A percentile compares a stretch with the other conserved stretches of the same genome.
phyloP scores from a whole-genome alignment of 2,888 invertebrate species.

The Pseudeuparius sepicola region DNA sequence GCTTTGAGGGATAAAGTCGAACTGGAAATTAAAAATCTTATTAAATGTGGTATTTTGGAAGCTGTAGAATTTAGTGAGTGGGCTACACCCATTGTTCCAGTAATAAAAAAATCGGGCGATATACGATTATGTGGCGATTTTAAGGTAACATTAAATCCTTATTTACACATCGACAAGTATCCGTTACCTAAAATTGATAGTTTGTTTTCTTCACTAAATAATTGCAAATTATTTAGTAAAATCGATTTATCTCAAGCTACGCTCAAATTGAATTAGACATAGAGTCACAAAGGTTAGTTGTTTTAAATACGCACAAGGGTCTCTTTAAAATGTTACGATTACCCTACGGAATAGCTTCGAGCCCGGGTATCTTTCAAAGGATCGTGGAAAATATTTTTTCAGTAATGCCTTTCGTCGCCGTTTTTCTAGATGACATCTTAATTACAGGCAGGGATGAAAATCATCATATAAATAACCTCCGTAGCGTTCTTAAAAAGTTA shows the following conservation, averaged over 20 bases:
- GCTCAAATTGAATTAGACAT: slow-evolving; percentile 16
- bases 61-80: neutral
- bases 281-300: slow-evolving; percentile 10
- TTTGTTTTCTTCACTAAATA: neutral
- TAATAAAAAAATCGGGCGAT: neutral
- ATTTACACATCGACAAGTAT: slow-evolving; percentile 16
- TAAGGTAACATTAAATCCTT: slow-evolving; percentile 15
- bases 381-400: slow-evolving; percentile 18
- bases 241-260: slow-evolving; percentile 20
- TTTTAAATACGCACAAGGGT: slow-evolving; percentile 19
- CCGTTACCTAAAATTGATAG: slow-evolving; percentile 19
- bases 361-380: slow-evolving; percentile 18
- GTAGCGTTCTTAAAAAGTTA: no score
- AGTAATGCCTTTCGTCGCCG: slow-evolving; percentile 12
- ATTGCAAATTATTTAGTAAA: slow-evolving; percentile 16
- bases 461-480: neutral
- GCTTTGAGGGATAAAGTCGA: slow-evolving; percentile 1
- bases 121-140: slow-evolving; percentile 1
- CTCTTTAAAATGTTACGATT: slow-evolving; percentile 17
- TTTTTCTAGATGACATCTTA: slow-evolving; percentile 16
- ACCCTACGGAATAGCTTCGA: slow-evolving; percentile 17
- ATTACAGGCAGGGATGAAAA: slow-evolving; percentile 3
- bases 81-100: neutral
- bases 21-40: neutral
- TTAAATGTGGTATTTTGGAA: neutral